Evolutionary conservation across 2,113 vertebrate genomes (phyloP), one percentile per base, ranked within the genome.

Genomic region (Callithrix jacchus): DNA sequence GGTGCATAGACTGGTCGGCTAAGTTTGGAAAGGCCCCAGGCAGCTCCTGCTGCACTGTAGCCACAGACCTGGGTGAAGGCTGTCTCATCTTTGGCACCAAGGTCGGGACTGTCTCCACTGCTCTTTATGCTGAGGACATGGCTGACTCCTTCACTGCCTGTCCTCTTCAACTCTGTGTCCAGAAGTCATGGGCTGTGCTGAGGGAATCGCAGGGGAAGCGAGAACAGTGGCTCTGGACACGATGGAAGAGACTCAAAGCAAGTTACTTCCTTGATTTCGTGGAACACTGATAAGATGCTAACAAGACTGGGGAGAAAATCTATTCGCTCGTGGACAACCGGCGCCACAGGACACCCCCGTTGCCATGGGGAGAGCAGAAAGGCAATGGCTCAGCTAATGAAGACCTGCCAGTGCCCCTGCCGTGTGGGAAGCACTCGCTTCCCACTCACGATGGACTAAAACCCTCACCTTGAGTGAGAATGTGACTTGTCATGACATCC

Each of bases 1-100:
- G 6, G 11, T 9, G 35, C 4, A 3, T 1, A 10, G 2, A n/a
- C 35, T 14, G 18, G 35, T 8, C 12, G 20, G n/a, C 18, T n/a
- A 30, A 30, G 4, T 37, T 86, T 35, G 9, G 58, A 45, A 56
- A 42, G 84, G 25, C 32, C 8, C 20, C 45, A 27, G 40, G 21
- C n/a, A 66, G 25, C 52, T 52, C n/a, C 6, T 49, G 82, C 56
- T 73, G 1, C 0, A 12, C 70, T 54, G 9, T 7, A 49, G 47
- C 18, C 42, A 7, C 1, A 20, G 89, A 30, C n/a, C 0, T 3
- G 21, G 37, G 64, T 8, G 12, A 66, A 21, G 17, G 47, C 56
- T 56, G 16, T 23, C 5, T 23, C 5, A 3, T 40, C 42, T 25
- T 16, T 64, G 74, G 68, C 37, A 40, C 2, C 18, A 9, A 82